These are phyloP conservation scores for Drosophila birchii DNA, from an alignment of 2,888 invertebrate species.

Conservation along the genomic window DNA sequence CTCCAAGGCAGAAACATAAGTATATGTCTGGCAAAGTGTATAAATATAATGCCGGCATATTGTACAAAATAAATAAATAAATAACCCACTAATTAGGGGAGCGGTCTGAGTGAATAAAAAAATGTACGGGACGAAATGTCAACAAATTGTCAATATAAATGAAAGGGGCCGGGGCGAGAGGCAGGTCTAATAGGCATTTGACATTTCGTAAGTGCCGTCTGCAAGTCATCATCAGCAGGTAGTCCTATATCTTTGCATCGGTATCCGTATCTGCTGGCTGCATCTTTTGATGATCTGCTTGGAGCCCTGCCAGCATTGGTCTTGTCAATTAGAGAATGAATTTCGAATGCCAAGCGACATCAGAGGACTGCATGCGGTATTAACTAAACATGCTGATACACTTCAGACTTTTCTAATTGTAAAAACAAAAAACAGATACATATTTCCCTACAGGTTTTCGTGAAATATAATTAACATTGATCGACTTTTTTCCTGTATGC, in stretches of 20 bases:
- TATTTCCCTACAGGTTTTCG: neutral
- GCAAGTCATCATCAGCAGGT: constrained; percentile 52
- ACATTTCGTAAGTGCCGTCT: constrained; percentile 60
- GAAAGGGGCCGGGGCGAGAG: constrained; percentile 13
- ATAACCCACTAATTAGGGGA: constrained; percentile 69
- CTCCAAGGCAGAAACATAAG: constrained; percentile 12
- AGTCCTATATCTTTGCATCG: constrained; percentile 27
- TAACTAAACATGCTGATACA: constrained; percentile 25
- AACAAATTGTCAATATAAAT: constrained; percentile 72
- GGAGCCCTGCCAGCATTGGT: constrained; percentile 75
- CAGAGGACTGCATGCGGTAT: constrained; percentile 74
- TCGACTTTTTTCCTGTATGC: constrained; percentile 7
- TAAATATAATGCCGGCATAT: constrained; percentile 9
- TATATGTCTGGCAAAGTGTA: constrained; percentile 13
- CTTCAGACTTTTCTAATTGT: neutral
- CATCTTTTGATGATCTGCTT: constrained; percentile 77
- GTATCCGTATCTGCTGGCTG: constrained; percentile 33
- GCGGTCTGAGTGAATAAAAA: constrained; percentile 46
- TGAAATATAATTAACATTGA: constrained; percentile 1
- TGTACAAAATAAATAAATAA: constrained; percentile 52
- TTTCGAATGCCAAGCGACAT: constrained; percentile 60
- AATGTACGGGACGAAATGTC: constrained; percentile 50
- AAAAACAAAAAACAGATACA: too few relatives aligned
- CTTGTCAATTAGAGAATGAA: constrained; percentile 74
- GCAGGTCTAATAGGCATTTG: constrained; percentile 74